Evolutionary conservation across 2,888 invertebrate genomes (phyloP), one percentile per base, ranked within the genome.

Genomic region (Galeopsomyia nigrocyanea): DNA sequence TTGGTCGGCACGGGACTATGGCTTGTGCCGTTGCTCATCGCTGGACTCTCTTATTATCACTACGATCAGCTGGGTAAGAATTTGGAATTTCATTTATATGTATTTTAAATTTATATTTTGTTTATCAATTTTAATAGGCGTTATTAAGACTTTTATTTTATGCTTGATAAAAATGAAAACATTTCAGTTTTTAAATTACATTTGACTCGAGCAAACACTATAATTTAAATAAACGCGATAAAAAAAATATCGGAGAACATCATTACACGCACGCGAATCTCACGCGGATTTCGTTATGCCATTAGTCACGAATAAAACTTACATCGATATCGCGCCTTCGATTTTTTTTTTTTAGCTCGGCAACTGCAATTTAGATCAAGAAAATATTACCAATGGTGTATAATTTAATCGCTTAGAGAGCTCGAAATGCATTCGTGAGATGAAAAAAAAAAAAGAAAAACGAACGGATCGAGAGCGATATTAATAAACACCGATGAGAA

Each of bases 21-120:
- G 95, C 87, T 96, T 68, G 92, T 96, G 73, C 96, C 96, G 0
- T 86, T 96, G 55, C 86, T 96, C 75, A 89, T 96, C 77, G 95
- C 95, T 19, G 94, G 95, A 26, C 89, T 95, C 16, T 92, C 94
- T 0, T 94, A 92, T 82, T 92, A 94, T 82, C 92, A 93, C 78
- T 95, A 95, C 84, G 94, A 93, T 83, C 90, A 90, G 46, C 89
- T 92, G 26, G 75, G 75, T 75, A 75, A 51, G 17, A 26, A 67
- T 9, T 17, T 60, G 10, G 31, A 31, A 31, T n/a, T n/a, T n/a
- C 31, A 7, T 31, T 31, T 31, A 9, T 51, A 10, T 51, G 6
- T 7, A 51, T 17, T 51, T 51, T 7, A n/a, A 51, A 51, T 13
- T n/a, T n/a, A 51, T 17, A 53, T 53, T n/a, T 53, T 9, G 19